Percentiles rank a stretch among this genome's conserved stretches.
These are phyloP conservation scores for Sternotherus odoratus DNA, from an alignment of 2,797 vertebrate species.

Conservation along the genomic window DNA sequence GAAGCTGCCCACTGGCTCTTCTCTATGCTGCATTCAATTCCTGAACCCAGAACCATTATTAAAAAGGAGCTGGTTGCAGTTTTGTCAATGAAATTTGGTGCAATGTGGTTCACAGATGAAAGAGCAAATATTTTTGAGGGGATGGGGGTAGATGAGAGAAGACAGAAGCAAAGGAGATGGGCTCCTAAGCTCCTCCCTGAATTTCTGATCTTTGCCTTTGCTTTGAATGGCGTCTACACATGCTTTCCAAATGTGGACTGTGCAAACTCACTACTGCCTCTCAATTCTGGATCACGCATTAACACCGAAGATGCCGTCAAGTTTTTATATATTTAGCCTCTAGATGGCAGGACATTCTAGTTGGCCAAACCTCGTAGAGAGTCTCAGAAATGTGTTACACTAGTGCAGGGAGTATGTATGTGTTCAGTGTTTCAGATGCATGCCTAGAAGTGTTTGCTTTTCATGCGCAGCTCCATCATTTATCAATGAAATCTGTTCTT, in stretches of 20 bases:
- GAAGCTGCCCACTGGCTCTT: not conserved
- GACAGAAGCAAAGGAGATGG: not conserved
- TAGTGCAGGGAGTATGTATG: not conserved
- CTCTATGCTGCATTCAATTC: not conserved
- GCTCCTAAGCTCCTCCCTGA: not conserved
- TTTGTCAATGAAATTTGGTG: not conserved
- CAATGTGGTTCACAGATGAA: not conserved
- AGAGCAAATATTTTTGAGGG: not conserved
- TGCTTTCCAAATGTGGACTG: not conserved
- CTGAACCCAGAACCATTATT: not conserved
- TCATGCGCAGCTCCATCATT: not conserved
- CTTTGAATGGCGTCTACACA: not conserved
- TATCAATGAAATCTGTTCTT: not conserved
- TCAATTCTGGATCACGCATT: accelerated
- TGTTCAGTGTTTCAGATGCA: not conserved
- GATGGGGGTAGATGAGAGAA: not conserved
- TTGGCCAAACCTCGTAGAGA: not conserved
- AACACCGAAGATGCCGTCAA: not conserved
- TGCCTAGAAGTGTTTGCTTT: not conserved
- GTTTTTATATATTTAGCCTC: conserved; percentile 6
- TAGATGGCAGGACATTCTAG: conserved; percentile 35
- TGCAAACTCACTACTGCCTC: not conserved
- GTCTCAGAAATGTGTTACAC: not conserved
- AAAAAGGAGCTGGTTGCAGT: not conserved
- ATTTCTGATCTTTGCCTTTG: not conserved